Evolutionary conservation across 2,797 vertebrate species (phyloP), one percentile per base, ranked within the genome.

Genomic region (Sebastes goodei): DNA sequence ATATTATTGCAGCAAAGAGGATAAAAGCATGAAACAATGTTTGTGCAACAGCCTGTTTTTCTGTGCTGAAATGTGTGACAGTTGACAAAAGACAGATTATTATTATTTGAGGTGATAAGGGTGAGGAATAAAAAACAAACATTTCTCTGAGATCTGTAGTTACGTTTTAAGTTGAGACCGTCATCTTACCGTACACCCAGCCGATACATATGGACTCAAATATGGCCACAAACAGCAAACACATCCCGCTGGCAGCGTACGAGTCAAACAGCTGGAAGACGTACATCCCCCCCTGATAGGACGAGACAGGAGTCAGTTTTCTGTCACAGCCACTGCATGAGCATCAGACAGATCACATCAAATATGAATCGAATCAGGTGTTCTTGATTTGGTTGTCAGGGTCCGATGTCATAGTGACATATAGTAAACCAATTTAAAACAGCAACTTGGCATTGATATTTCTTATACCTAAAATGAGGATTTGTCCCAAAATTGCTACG

Each of bases 191-290:
- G 0, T 99, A 99, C 71, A 98, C 95, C 99, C 98, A 99, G 85
- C 99, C 98, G 25, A 99, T 99, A 91, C 97, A 99, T 93, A 99
- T 94, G 74, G 97, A 99, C 93, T 99, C 98, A 86, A 99, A 99
- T 91, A 99, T 97, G 91, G 99, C 99, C 86, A 99, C 99, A 38
- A 99, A 99, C 75, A 99, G 97, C 88, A 99, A 95, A 93, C 99
- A 99, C 99, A 99, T 99, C 67, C 99, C 99, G 11, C 98, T 99
- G 90, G 99, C 97, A 3, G 98, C 99, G 0, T 99, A 99, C 0
- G 97, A 95, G 83, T 99, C 99, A 86, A 99, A 99, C 61, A 99
- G 94, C 94, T 99, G 99, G 90, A 99, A 99, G 79, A 99, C 95
- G 6, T 99, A 99, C 99, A 99, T 99, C 63, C 99, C 99, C 21